These are phyloP conservation scores for Echinarachnius parma DNA, from an alignment of 53 echinoderm and acorn worm genomes.

Conservation along the genomic window DNA sequence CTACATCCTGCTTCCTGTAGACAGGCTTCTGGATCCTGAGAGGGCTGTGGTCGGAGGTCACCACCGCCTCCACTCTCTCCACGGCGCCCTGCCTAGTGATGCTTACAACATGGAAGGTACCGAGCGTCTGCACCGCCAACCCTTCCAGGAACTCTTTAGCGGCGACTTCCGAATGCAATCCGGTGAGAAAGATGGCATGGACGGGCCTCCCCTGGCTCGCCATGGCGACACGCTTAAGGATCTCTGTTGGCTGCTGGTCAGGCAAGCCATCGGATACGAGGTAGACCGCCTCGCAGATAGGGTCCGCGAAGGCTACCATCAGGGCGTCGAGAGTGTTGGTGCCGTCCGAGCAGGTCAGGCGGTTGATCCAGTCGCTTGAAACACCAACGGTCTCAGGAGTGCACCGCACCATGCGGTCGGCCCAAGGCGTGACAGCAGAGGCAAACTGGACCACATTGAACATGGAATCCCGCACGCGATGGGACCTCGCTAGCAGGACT, in stretches of 20 bases:
- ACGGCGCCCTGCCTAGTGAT: constrained; percentile 65
- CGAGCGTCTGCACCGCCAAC: constrained; percentile 72
- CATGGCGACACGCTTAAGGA: constrained; percentile 60
- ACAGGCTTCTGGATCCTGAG: constrained; percentile 42
- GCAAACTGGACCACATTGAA: constrained; percentile 88
- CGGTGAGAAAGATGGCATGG: constrained; percentile 70
- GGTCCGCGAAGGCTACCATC: constrained; percentile 62
- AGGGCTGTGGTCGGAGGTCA: constrained; percentile 55
- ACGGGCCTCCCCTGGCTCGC: constrained; percentile 69
- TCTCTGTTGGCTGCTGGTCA: constrained; percentile 72
- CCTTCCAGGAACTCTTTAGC: constrained; percentile 82
- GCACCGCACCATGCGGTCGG: constrained; percentile 86
- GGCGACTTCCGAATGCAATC: constrained; percentile 56
- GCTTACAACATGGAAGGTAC: constrained; percentile 85
- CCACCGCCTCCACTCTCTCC: constrained; percentile 70
- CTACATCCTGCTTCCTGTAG: constrained; percentile 10
- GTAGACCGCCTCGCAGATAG: constrained; percentile 81
- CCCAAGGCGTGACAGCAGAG: constrained; percentile 83
- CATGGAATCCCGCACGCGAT: constrained; percentile 67
- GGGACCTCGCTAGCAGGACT: constrained; percentile 67
- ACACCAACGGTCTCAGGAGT: constrained; percentile 90
- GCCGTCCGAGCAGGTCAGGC: constrained; percentile 68
- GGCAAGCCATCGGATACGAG: constrained; percentile 93
- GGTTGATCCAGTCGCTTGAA: constrained; percentile 83
- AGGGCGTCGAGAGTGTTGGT: constrained; percentile 93